Conservation (phyloP, 2,113 vertebrate genomes). For the Epinephelus lanceolatus region DNA sequence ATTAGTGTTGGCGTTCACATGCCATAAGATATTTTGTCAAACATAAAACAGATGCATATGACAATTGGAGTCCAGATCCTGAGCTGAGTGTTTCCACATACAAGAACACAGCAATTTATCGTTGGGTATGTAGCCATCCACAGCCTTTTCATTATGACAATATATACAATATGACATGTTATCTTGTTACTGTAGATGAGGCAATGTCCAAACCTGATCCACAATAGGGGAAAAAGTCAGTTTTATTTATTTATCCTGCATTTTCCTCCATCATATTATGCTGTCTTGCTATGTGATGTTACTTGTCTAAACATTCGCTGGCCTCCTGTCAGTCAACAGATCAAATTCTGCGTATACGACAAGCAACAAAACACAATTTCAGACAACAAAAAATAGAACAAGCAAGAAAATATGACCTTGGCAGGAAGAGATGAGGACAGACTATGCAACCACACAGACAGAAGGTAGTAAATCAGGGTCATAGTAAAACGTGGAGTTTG, state of each 20-base stretch:
- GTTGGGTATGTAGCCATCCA: background rate
- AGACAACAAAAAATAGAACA: constrained; percentile 15
- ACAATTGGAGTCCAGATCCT: background rate
- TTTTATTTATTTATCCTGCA: background rate
- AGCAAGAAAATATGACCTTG: constrained; percentile 33
- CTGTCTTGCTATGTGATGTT: constrained; percentile 15
- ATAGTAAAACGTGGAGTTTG: constrained; percentile 21
- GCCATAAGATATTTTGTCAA: constrained; percentile 24
- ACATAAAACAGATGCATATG: constrained; percentile 34
- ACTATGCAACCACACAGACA: constrained; percentile 25
- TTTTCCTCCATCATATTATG: constrained; percentile 4
- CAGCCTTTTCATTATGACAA: background rate
- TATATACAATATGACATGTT: background rate
- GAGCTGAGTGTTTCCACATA: background rate
- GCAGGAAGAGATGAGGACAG: constrained; percentile 18
- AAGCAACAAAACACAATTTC: background rate
- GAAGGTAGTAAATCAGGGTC: constrained; percentile 56
- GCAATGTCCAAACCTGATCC: constrained; percentile 5
- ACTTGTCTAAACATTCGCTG: constrained; percentile 29
- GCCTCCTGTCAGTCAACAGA: background rate
- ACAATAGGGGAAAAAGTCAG: background rate
- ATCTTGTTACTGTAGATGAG: constrained; percentile 9
- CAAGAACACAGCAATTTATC: background rate
- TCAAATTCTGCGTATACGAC: constrained; percentile 5
- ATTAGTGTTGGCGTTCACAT: background rate